Conservation (phyloP, 2,113 vertebrate genomes). For the Bubo blakistoni region DNA sequence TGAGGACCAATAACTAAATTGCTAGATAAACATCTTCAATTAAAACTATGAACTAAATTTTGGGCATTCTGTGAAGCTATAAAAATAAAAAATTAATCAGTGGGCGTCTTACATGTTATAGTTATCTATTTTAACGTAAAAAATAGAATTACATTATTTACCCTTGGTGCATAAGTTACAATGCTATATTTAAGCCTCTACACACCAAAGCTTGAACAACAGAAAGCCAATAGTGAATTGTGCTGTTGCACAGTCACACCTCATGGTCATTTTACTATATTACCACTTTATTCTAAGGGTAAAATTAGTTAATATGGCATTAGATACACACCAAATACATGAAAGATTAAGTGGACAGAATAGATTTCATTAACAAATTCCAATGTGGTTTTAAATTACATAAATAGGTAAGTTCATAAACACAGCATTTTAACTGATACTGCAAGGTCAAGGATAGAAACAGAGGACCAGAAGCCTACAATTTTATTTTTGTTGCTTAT, state of each 20-base stretch:
- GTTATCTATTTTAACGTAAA: background rate
- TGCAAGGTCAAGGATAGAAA: background rate
- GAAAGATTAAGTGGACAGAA: background rate
- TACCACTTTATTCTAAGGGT: background rate
- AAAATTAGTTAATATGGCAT: background rate
- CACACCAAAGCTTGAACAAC: background rate
- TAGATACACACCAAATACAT: background rate
- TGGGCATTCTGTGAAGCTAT: background rate
- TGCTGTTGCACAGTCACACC: background rate
- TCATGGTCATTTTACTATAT: background rate
- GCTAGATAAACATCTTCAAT: background rate
- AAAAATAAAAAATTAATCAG: background rate
- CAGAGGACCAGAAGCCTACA: background rate
- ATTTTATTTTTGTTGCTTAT: background rate
- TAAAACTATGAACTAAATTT: background rate
- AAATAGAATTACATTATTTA: background rate
- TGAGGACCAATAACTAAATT: background rate
- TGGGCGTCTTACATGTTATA: background rate
- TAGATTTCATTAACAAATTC: background rate
- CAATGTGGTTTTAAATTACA: background rate
- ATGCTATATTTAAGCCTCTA: background rate
- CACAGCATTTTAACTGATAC: background rate
- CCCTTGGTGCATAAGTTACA: background rate
- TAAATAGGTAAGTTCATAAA: background rate
- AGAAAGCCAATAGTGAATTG: background rate